Conservation (phyloP, 2,888 invertebrate genomes). For the Drosophila siamana region DNA sequence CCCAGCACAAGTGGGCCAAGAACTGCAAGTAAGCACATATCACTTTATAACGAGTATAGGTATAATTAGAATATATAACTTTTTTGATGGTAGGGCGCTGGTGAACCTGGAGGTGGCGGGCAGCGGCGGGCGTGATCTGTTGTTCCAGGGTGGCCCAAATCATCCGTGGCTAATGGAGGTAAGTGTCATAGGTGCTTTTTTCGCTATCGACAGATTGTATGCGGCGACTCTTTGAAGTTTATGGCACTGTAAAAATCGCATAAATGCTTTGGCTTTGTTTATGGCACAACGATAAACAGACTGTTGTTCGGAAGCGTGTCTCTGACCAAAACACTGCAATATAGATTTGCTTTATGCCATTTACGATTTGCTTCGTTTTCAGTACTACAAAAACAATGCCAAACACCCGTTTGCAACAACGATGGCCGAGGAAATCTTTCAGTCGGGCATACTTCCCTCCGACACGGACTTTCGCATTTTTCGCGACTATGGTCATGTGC, state of each 20-base stretch:
- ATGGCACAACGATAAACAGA: conserved; percentile 20
- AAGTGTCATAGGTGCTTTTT: conserved; percentile 4
- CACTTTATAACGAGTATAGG: too few species aligned
- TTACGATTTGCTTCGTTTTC: conserved; percentile 8
- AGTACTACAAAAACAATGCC: conserved; percentile 86
- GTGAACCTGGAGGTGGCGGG: conserved; percentile 97
- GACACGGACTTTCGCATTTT: conserved; percentile 90
- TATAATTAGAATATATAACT: not conserved
- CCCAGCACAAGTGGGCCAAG: conserved; percentile 84
- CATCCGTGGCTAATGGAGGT: conserved; percentile 89
- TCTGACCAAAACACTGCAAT: not conserved
- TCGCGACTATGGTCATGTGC: conserved; percentile 88
- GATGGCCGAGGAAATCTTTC: conserved; percentile 88
- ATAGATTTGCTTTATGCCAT: not conserved
- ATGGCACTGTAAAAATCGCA: conserved; percentile 12
- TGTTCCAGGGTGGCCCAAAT: conserved; percentile 94
- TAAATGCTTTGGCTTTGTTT: conserved; percentile 21
- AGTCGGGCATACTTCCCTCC: conserved; percentile 88
- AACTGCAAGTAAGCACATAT: conserved; percentile 56
- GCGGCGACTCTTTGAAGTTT: conserved; percentile 32
- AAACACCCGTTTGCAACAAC: conserved; percentile 88
- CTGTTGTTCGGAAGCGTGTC: conserved; percentile 1
- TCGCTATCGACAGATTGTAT: not conserved
- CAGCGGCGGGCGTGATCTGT: conserved; percentile 94
- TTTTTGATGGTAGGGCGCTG: conserved; percentile 86